Base-by-base conservation (phyloP, 2,113 vertebrate genomes). In the Agapornis roseicollis region DNA sequence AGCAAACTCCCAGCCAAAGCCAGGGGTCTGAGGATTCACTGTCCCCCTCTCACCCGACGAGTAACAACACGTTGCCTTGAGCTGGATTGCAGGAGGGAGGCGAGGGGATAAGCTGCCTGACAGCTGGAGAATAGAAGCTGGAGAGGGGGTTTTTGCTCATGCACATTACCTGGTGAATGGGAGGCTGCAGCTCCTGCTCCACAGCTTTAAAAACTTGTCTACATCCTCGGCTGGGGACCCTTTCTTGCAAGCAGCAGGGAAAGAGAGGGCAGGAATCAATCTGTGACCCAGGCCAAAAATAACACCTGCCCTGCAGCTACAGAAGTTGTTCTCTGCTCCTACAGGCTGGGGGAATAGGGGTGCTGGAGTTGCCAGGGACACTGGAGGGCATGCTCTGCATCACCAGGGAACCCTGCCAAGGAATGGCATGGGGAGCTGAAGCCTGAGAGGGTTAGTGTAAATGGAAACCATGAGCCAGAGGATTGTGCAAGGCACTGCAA, bases 211-310 rank as follows among this genome's bases (percentile, higher is more conserved):
- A 46, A 47, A 24, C 66, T 94, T 5, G 7, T 88, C 86, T 84
- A 80, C 89, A 93, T 93, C 82, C 79, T 98, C 20, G 3, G 77
- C 9, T 73, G 63, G 39, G 61, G 68, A 44, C 84, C 69, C 90
- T 81, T 96, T 90, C 96, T 97, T 98, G 94, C 95, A 98, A 98
- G 98, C 96, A 96, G 97, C 98, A 97, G 98, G 96, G 81, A 73
- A 96, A 82, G 91, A 91, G 78, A 87, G 85, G 68, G 85, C 82
- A 89, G 90, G 96, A 97, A 90, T 92, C 35, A 64, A 95, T 96
- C 97, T 96, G 98, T 96, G 98, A 98, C 97, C 81, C 58, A 69
- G 95, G 97, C 98, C 98, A 98, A 98, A 98, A 99, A 99, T 99
- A 99, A 97, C 97, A 83, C 89, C 82, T 80, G 93, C 92, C 88